phyloP scores from a whole-genome alignment of 2,113 vertebrate genomes.

The Ochotona curzoniae region DNA sequence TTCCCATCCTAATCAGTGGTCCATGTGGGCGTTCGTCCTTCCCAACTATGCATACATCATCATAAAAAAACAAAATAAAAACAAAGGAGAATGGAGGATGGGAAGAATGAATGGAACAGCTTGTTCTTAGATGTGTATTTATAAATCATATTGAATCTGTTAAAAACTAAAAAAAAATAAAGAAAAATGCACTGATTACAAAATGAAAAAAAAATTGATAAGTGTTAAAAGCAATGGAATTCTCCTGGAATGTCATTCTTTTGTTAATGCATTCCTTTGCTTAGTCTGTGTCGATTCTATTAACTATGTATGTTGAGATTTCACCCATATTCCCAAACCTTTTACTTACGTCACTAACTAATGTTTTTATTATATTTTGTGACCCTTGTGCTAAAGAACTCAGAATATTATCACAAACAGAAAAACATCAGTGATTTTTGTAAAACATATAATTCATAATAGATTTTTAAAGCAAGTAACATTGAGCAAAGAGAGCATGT shows the following conservation, averaged over 20 bases:
- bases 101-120: no score
- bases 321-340: not conserved
- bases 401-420: not conserved
- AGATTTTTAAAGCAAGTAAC: not conserved
- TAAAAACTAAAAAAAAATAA: no score
- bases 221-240: slow-evolving; percentile 8
- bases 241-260: not conserved
- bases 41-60: no score
- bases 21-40: no score
- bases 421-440: not conserved
- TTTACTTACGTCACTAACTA: not conserved
- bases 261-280: not conserved
- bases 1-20: no score
- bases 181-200: no score
- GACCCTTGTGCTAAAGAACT: not conserved
- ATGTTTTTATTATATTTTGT: not conserved
- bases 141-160: no score
- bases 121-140: no score
- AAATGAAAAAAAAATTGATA: no score
- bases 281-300: not conserved
- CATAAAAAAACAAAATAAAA: no score
- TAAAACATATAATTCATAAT: not conserved
- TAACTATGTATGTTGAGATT: not conserved
- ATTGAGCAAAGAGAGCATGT: not conserved
- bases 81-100: no score